Conservation (phyloP, 2,888 invertebrate genomes). For the Serripes groenlandicus region DNA sequence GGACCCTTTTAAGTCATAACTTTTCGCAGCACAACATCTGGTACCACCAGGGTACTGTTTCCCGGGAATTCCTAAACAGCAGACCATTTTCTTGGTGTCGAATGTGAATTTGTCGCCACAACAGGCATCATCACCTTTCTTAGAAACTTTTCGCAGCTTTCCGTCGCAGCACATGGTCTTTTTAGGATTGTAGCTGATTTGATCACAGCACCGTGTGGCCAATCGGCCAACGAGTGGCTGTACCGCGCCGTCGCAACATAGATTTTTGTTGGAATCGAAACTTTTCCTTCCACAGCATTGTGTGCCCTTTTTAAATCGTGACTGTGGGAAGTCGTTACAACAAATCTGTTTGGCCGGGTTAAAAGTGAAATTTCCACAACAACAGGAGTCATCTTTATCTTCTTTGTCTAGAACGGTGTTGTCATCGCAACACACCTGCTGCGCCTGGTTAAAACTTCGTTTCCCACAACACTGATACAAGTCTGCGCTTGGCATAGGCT, state of each 20-base stretch:
- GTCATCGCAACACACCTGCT: constrained; percentile 56
- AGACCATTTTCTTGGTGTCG: constrained; percentile 50
- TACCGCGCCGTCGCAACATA: constrained; percentile 53
- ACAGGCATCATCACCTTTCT: constrained; percentile 35
- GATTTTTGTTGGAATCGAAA: constrained; percentile 54
- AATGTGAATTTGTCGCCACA: constrained; percentile 54
- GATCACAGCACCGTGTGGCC: constrained; percentile 54
- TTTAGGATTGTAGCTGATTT: constrained; percentile 45
- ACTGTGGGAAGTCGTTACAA: constrained; percentile 42
- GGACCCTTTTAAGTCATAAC: constrained; percentile 28
- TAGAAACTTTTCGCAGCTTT: constrained; percentile 32
- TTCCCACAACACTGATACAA: constrained; percentile 44
- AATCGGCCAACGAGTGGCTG: constrained; percentile 46
- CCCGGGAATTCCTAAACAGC: constrained; percentile 51
- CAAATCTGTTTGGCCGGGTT: constrained; percentile 47
- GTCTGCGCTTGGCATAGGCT: constrained; percentile 32
- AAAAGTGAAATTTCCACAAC: constrained; percentile 55
- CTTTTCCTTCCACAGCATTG: constrained; percentile 60
- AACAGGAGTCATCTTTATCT: constrained; percentile 45
- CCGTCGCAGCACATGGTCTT: constrained; percentile 41
- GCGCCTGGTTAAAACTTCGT: constrained; percentile 45
- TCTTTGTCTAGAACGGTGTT: constrained; percentile 35
- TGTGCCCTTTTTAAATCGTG: constrained; percentile 42
- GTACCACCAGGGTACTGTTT: constrained; percentile 42
- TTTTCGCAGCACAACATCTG: constrained; percentile 44